phyloP scores from a whole-genome alignment of 2,888 invertebrate species.

The Eulithis prunata region DNA sequence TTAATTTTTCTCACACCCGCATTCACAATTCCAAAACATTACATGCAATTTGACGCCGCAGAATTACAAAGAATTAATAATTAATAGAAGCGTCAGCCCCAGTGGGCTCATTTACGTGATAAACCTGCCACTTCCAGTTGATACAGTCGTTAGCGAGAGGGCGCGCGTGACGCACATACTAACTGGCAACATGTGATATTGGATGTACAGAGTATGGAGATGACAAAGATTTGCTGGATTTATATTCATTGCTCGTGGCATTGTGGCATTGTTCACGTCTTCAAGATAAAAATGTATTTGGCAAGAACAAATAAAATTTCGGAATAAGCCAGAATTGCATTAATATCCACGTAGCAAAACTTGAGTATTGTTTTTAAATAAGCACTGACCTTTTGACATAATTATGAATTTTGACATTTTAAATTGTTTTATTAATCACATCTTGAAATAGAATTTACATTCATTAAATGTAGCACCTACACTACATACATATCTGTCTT shows the following conservation, averaged over 20 bases:
- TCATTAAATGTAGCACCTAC: too few relatives aligned
- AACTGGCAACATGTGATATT: slow-evolving; percentile 40
- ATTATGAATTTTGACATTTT: too few relatives aligned
- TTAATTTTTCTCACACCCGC: slow-evolving; percentile 21
- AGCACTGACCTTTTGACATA: too few relatives aligned
- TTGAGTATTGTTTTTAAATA: neutral
- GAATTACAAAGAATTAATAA: slow-evolving; percentile 38
- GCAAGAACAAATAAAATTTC: slow-evolving; percentile 1
- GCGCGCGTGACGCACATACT: slow-evolving; percentile 52
- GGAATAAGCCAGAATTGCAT: neutral
- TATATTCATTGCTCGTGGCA: slow-evolving; percentile 16
- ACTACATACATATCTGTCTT: too few relatives aligned
- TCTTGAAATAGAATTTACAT: too few relatives aligned
- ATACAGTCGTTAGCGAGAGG: slow-evolving; percentile 54
- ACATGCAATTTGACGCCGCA: slow-evolving; percentile 19
- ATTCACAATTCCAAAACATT: slow-evolving; percentile 10
- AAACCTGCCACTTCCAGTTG: slow-evolving; percentile 44
- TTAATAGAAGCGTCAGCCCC: slow-evolving; percentile 37
- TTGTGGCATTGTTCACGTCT: slow-evolving; percentile 17
- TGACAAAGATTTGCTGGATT: slow-evolving; percentile 21
- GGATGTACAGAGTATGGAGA: slow-evolving; percentile 23
- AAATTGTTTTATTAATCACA: too few relatives aligned
- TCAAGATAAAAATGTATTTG: slow-evolving; percentile 4
- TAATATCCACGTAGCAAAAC: neutral
- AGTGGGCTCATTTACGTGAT: slow-evolving; percentile 38